phyloP scores from a whole-genome alignment of 2,797 vertebrate species.

The Karalla daura region DNA sequence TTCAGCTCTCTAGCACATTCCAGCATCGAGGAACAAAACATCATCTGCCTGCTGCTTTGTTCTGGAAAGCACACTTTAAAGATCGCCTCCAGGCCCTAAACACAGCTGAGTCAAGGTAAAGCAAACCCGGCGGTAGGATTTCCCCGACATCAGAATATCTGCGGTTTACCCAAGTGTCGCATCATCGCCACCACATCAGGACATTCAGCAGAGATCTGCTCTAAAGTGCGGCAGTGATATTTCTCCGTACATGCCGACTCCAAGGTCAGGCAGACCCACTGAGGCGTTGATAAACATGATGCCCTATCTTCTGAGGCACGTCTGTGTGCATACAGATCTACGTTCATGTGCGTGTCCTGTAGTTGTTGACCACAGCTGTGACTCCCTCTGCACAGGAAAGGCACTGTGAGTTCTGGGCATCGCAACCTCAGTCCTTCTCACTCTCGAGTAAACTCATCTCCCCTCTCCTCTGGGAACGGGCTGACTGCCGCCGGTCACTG shows the following conservation, averaged over 20 bases:
- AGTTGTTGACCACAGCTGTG: too few relatives aligned
- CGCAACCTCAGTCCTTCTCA: conserved; percentile 47
- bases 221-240: conserved; percentile 1
- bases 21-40: background rate
- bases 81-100: background rate
- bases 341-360: conserved; percentile 2
- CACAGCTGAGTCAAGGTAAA: conserved; percentile 12
- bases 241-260: background rate
- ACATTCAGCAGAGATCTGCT: conserved; percentile 12
- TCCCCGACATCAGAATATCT: background rate
- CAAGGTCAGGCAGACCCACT: conserved; percentile 27
- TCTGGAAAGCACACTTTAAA: background rate
- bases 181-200: conserved; percentile 11
- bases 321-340: background rate
- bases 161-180: background rate
- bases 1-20: conserved; percentile 1
- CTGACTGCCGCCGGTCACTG: conserved; percentile 24
- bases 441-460: conserved; percentile 48
- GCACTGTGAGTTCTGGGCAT: conserved; percentile 46
- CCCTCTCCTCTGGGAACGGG: conserved; percentile 28
- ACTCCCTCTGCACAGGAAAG: conserved; percentile 10
- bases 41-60: background rate
- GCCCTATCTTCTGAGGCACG: background rate
- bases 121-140: conserved; percentile 2
- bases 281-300: conserved; percentile 14